Conservation (phyloP, 2,113 vertebrate species). For the Muscicapa adusta region DNA sequence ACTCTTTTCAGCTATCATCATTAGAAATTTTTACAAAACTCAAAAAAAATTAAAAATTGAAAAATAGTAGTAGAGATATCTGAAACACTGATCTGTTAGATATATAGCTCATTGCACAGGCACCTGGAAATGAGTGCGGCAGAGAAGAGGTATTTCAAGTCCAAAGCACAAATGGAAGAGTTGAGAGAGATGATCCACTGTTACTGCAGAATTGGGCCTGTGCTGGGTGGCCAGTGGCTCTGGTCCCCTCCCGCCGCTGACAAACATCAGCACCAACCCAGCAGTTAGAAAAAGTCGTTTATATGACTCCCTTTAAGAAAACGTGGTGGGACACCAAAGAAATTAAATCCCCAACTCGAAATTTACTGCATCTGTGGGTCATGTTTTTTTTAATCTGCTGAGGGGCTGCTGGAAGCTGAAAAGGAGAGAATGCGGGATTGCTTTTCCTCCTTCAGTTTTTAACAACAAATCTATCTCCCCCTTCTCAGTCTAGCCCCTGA, state of each 20-base stretch:
- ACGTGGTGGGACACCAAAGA: background rate
- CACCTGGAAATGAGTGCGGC: background rate
- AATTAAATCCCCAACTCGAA: background rate
- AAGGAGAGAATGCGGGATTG: accelerated
- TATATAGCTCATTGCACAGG: background rate
- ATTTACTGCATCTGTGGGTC: background rate
- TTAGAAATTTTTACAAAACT: background rate
- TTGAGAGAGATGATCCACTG: accelerated
- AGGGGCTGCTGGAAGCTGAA: accelerated
- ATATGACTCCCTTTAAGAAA: background rate
- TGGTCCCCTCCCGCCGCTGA: background rate
- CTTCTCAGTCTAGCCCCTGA: background rate
- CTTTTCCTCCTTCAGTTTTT: background rate
- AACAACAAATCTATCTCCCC: background rate
- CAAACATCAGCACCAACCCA: accelerated
- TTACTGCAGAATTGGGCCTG: background rate
- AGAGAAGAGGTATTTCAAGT: background rate
- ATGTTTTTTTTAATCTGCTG: accelerated
- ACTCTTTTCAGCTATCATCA: background rate
- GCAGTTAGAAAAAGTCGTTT: accelerated
- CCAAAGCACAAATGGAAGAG: background rate
- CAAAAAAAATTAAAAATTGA: background rate
- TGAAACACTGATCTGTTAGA: background rate
- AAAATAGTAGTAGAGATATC: background rate
- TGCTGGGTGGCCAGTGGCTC: accelerated